Evolutionary conservation across 2,888 invertebrate genomes (phyloP), one percentile per base, ranked within the genome.

Genomic region (Acanthoscelides obtectus): DNA sequence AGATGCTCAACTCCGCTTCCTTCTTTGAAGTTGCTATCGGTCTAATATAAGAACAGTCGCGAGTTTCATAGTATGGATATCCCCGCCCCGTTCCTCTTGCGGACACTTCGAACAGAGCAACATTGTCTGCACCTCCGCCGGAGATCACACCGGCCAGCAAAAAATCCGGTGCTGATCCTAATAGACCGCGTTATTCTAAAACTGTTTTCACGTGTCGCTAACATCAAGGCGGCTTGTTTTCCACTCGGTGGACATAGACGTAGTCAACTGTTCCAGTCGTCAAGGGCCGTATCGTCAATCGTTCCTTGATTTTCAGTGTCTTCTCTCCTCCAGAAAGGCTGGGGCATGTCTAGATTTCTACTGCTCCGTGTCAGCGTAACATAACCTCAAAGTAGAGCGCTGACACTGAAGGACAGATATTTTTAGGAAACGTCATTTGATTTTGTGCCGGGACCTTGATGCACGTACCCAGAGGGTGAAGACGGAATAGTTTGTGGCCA

Each of bases 171-270:
- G 45, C 45, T 45, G 5, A 12, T 45, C 45, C 45, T 45, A 45
- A 45, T 45, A 45, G 45, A 45, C 45, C 45, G 45, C 6, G 8
- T 20, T 19, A 66, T 66, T 66, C 66, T 66, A 66, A 66, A 66
- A 66, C 22, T 66, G 66, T 66, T 66, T 66, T 66, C 79, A 79
- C 75, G 76, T 77, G 78, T 77, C 76, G 69, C 68, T 66, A 67
- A 79, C 73, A 77, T 80, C 77, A 80, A 79, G 79, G 79, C 80
- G 78, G 79, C 76, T 77, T 76, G 12, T 3, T 45, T 45, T 17
- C 12, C 45, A 12, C 45, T 17, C 45, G 45, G 12, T 1, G 12
- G 12, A 4, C 45, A 45, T 45, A 12, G 45, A 6, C 45, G 45
- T 45, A 45, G 45, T 45, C 45, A 4, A 12, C 17, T 6, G 45